Percentiles rank a stretch among this genome's conserved stretches.
Conservation (phyloP, 2,113 vertebrate species). For the Beaufortia kweichowensis region DNA sequence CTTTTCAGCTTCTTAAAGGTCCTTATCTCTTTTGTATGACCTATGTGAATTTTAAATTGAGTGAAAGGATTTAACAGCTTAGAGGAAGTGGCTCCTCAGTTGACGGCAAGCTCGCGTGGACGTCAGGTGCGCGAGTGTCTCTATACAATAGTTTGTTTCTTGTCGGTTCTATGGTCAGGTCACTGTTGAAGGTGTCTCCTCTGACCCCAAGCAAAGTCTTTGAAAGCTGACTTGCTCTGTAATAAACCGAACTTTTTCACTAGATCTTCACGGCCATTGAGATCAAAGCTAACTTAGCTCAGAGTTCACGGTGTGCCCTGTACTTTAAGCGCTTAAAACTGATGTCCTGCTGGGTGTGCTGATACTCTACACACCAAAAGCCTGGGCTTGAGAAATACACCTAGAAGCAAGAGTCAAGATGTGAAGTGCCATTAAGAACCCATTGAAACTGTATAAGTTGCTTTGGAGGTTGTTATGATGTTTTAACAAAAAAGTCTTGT, state of each 20-base stretch:
- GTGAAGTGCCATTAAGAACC: not conserved
- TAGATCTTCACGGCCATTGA: constrained; percentile 6
- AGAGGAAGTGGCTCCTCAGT: constrained; percentile 1
- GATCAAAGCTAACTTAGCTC: constrained; percentile 9
- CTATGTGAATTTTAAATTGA: not conserved
- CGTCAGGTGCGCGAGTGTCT: not conserved
- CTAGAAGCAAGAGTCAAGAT: constrained; percentile 7
- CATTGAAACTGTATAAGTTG: not conserved
- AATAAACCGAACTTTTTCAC: not conserved
- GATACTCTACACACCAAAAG: constrained; percentile 13
- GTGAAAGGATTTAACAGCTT: constrained; percentile 1
- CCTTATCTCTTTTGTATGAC: constrained; percentile 9
- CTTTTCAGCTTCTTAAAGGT: not conserved
- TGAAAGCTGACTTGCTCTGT: not conserved
- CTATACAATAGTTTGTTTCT: not conserved
- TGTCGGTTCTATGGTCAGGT: constrained; percentile 2
- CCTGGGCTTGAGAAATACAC: not conserved
- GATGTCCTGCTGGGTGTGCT: not conserved
- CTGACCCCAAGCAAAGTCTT: not conserved
- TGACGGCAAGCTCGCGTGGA: not conserved
- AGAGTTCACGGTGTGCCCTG: not conserved
- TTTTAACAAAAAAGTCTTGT: not conserved
- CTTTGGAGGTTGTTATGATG: not conserved
- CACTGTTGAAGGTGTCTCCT: not conserved
- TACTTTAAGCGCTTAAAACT: constrained; percentile 17